A percentile compares a stretch with the other conserved stretches of the same genome.
These are phyloP conservation scores for Sarcophaga peregrina DNA, from an alignment of 1,140 invertebrate species.

Conservation along the genomic window DNA sequence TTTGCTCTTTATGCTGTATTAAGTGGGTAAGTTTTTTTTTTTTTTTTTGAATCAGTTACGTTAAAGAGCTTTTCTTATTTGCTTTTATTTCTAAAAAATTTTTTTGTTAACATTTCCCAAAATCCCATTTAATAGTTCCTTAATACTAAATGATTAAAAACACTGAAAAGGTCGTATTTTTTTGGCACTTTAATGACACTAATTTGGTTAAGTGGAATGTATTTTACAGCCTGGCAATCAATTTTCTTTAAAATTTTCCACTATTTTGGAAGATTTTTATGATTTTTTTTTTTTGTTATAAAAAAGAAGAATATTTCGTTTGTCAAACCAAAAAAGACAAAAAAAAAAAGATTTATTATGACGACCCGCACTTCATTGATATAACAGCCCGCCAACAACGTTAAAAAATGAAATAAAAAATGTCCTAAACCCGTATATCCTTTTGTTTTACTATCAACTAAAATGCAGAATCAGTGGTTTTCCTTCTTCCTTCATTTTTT, in stretches of 20 bases:
- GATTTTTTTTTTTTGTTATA: neutral
- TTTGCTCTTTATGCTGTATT: too few species aligned
- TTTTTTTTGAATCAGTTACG: too few species aligned
- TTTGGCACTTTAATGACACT: too few species aligned
- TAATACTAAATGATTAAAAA: too few species aligned
- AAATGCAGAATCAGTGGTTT: constrained; percentile 18
- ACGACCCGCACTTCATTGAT: neutral
- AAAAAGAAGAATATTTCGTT: neutral
- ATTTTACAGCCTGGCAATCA: constrained; percentile 1
- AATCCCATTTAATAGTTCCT: too few species aligned
- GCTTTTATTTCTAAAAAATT: too few species aligned
- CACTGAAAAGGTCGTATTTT: too few species aligned
- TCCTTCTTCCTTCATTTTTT: neutral
- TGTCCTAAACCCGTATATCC: neutral
- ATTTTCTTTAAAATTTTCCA: neutral
- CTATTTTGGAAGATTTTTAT: neutral
- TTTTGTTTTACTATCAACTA: constrained; percentile 4
- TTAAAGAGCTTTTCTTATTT: too few species aligned
- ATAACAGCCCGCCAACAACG: neutral
- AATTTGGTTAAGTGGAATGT: too few species aligned
- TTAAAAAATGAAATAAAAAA: neutral
- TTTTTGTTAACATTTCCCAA: too few species aligned
- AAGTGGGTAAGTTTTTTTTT: too few species aligned
- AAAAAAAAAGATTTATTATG: neutral
- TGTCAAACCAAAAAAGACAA: neutral